phyloP scores from a whole-genome alignment of 2,888 invertebrate species.

The Limenitis camilla region DNA sequence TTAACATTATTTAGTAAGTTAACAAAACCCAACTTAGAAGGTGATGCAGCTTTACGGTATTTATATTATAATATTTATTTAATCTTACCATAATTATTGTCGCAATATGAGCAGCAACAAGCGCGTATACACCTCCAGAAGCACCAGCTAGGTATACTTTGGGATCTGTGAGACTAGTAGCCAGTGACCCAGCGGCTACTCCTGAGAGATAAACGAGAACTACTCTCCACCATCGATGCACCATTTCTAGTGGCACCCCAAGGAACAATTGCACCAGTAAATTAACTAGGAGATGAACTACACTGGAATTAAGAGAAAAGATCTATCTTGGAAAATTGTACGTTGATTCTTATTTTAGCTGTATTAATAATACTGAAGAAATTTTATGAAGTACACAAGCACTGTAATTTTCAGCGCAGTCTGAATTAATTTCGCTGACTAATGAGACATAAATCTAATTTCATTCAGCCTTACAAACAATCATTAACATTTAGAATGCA shows the following conservation, averaged over 20 bases:
- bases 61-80: not conserved
- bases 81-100: conserved; percentile 87
- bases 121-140: conserved; percentile 95
- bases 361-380: no score
- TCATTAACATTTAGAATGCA: no score
- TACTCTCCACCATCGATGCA: conserved; percentile 96
- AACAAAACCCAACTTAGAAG: no score
- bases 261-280: conserved; percentile 92
- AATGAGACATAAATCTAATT: no score
- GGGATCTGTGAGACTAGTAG: conserved; percentile 87
- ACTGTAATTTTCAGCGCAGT: no score
- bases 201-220: conserved; percentile 87
- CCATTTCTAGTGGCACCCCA: conserved; percentile 96
- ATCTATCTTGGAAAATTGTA: not conserved
- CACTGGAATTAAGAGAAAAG: conserved; percentile 61
- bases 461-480: no score
- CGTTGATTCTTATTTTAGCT: no score
- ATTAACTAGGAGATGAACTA: conserved; percentile 92
- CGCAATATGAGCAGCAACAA: conserved; percentile 94
- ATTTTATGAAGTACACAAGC: no score
- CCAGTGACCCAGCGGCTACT: conserved; percentile 88
- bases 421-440: no score
- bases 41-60: no score
- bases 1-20: no score
- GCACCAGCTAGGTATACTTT: conserved; percentile 91